Evolutionary conservation across 2,113 vertebrate species (phyloP), one percentile per base, ranked within the genome.

Genomic region (Urocynchramus pylzowi): DNA sequence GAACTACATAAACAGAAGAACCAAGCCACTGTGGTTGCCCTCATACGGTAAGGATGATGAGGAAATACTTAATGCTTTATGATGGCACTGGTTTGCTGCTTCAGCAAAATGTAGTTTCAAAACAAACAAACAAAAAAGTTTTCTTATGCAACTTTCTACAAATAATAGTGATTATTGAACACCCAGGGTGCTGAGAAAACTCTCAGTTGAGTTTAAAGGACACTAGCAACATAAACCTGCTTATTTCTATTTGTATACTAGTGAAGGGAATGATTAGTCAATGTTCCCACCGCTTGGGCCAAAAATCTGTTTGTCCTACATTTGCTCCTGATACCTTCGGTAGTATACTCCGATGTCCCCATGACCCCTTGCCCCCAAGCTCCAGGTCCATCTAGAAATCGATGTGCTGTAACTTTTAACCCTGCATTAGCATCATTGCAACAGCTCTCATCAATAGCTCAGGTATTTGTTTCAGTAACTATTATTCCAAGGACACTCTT

Each of bases 271-370:
- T 2, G 3, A 10, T 78, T 39, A 87, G 52, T 39, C 30, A 50
- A 21, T 16, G 5, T 60, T 91, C 37, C n/a, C 42, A 49, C n/a
- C 69, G 15, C 13, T 37, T 71, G 22, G 20, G 8, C 41, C 50
- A n/a, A 83, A 88, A 87, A 41, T 45, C 33, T 89, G 8, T 52
- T 73, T 71, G 50, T 71, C 33, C 50, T 44, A 76, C 24, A 47
- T 79, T 68, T 90, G 16, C 47, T 71, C 11, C 70, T 17, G 31
- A n/a, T 60, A 78, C 21, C 18, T 65, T 63, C 54, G 35, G 16
- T 41, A 84, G 44, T 24, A 71, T 20, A 26, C 11, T 79, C 35
- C 2, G 0, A 0, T 19, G 37, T 37, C 56, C 4, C 2, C 53
- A 21, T n/a, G 39, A 50, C 26, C 27, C 3, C 42, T 23, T 5